These are phyloP conservation scores for Isaurus tuberculatus DNA, from an alignment of 92 coral and sea anemone genomes.

Conservation along the genomic window DNA sequence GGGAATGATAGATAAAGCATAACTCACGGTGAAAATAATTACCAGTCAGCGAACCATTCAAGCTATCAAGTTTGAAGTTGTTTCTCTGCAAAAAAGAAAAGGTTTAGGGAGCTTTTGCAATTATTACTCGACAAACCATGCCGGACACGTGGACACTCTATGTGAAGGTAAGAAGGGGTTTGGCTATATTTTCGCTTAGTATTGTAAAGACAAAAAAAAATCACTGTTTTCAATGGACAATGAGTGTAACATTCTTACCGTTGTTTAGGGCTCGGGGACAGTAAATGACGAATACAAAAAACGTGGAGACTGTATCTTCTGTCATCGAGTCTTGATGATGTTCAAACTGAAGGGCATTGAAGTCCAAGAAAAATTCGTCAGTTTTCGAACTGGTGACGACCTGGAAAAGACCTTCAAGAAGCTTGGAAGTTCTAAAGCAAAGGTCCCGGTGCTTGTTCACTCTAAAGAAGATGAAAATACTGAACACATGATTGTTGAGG, in stretches of 20 bases:
- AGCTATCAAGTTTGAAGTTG: not conserved
- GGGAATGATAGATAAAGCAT: not conserved
- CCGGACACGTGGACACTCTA: slow-evolving; percentile 31
- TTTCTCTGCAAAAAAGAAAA: not conserved
- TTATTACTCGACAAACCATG: not conserved
- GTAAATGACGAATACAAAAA: slow-evolving; percentile 48
- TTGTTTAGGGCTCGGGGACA: slow-evolving; percentile 64
- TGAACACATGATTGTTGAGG: slow-evolving; percentile 53
- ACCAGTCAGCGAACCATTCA: slow-evolving; percentile 6
- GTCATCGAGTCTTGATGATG: slow-evolving; percentile 72
- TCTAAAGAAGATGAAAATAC: slow-evolving; percentile 31
- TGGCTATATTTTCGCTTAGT: not conserved
- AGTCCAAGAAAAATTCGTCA: slow-evolving; percentile 49
- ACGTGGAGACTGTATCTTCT: slow-evolving; percentile 63
- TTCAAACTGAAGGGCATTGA: slow-evolving; percentile 47
- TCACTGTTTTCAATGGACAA: not conserved
- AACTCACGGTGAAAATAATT: not conserved
- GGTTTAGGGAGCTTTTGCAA: not conserved
- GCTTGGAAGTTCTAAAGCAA: slow-evolving; percentile 16
- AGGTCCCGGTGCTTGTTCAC: slow-evolving; percentile 61
- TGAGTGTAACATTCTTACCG: not conserved
- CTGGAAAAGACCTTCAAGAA: slow-evolving; percentile 38
- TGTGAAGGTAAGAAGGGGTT: slow-evolving; percentile 17
- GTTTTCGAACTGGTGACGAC: slow-evolving; percentile 48
- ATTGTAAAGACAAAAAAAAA: not conserved